These are phyloP conservation scores for Chymomyza fuscimana DNA, from an alignment of 2,888 invertebrate species.

Conservation along the genomic window DNA sequence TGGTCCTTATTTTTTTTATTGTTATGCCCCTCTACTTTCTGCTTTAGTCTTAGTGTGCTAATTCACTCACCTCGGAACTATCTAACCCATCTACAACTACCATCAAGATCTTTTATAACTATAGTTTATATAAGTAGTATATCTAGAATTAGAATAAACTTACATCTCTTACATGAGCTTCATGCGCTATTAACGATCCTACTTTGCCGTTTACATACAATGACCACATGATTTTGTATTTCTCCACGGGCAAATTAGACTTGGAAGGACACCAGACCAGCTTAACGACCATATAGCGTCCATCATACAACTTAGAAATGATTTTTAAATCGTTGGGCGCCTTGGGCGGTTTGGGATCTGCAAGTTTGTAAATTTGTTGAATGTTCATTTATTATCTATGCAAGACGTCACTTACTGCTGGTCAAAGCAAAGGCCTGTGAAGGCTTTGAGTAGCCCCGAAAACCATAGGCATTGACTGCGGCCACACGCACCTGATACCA, in stretches of 20 bases:
- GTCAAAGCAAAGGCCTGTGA: conserved; percentile 82
- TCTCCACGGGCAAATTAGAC: conserved; percentile 86
- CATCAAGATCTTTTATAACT: too few relatives aligned
- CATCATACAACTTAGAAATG: conserved; percentile 65
- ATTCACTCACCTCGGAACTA: too few relatives aligned
- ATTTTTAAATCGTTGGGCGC: conserved; percentile 76
- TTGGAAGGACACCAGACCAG: conserved; percentile 86
- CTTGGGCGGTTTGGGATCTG: conserved; percentile 78
- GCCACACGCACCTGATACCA: conserved; percentile 91
- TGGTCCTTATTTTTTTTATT: too few relatives aligned
- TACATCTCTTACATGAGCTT: conserved; percentile 77
- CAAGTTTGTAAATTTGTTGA: conserved; percentile 3
- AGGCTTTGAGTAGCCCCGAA: conserved; percentile 85
- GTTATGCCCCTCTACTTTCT: too few relatives aligned
- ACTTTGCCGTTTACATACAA: conserved; percentile 82
- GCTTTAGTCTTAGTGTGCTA: too few relatives aligned
- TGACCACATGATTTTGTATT: conserved; percentile 89
- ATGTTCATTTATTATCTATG: background rate
- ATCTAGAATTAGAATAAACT: conserved; percentile 26
- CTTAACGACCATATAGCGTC: conserved; percentile 82
- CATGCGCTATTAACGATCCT: conserved; percentile 74
- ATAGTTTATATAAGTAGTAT: too few relatives aligned
- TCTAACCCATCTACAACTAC: too few relatives aligned
- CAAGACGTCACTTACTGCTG: conserved; percentile 69
- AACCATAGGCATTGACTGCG: conserved; percentile 86